Evolutionary conservation across 2,797 vertebrate genomes (phyloP).

Genomic region (Lophius americanus): DNA sequence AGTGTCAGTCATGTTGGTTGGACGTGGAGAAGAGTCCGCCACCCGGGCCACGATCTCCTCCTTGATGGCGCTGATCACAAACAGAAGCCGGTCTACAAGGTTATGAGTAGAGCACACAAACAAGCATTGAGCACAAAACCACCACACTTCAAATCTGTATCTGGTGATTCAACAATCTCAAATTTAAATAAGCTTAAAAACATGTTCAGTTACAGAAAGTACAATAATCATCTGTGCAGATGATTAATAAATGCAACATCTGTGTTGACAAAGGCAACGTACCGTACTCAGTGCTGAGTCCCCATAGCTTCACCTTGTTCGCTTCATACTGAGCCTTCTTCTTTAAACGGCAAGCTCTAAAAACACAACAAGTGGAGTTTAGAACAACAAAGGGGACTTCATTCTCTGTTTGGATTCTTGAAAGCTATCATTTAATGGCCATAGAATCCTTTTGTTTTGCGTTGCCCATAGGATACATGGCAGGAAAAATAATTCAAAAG

Average conservation of each 20-base stretch:
- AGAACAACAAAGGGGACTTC: too few relatives aligned
- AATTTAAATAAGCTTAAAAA: constrained; percentile 3
- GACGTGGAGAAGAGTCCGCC: constrained; percentile 89
- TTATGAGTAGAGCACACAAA: constrained; percentile 13
- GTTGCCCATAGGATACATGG: too few relatives aligned
- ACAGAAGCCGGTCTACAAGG: constrained; percentile 92
- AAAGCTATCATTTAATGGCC: too few relatives aligned
- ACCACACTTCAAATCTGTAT: neutral
- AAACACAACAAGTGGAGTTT: constrained; percentile 26
- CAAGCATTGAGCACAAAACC: neutral
- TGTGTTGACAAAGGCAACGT: constrained; percentile 46
- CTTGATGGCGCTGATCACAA: constrained; percentile 98
- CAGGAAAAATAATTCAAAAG: too few relatives aligned
- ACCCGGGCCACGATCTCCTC: constrained; percentile 96
- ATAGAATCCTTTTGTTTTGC: too few relatives aligned
- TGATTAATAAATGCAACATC: neutral
- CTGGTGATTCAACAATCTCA: neutral
- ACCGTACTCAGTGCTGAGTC: constrained; percentile 99
- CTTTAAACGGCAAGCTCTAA: constrained; percentile 97
- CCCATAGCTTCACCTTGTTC: constrained; percentile 99
- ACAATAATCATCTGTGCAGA: neutral
- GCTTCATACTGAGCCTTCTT: constrained; percentile 99
- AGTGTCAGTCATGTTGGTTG: constrained; percentile 92
- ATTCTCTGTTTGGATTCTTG: too few relatives aligned
- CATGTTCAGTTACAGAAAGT: neutral